Percentiles rank a stretch among this genome's conserved stretches.
These are phyloP conservation scores for Magallana angulata DNA, from an alignment of 1,140 invertebrate species.

Conservation along the genomic window DNA sequence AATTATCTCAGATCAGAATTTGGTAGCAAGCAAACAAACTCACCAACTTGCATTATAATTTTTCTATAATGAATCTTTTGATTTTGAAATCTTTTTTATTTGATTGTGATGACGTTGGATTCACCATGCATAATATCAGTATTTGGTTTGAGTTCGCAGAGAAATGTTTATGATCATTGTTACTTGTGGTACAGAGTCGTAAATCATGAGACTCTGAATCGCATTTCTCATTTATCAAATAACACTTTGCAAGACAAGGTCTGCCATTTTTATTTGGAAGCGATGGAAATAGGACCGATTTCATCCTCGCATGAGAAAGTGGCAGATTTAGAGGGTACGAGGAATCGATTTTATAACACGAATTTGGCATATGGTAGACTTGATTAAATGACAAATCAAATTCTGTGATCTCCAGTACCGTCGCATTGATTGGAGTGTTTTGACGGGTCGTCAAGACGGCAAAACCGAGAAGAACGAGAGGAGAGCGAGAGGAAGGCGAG, in stretches of 20 bases:
- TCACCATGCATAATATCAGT: no score
- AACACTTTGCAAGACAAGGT: constrained; percentile 13
- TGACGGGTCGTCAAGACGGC: constrained; percentile 3
- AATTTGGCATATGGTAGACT: constrained; percentile 37
- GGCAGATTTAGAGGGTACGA: not conserved
- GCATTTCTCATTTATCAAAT: not conserved
- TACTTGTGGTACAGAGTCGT: not conserved
- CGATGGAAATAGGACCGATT: not conserved
- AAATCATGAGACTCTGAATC: not conserved
- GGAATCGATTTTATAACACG: constrained; percentile 24
- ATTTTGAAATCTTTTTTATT: no score
- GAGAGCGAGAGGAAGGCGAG: no score
- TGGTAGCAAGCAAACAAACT: no score
- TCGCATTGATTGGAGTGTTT: constrained; percentile 6
- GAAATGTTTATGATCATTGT: not conserved
- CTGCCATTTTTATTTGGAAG: not conserved
- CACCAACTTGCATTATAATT: no score
- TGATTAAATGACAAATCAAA: constrained; percentile 36
- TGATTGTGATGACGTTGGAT: no score
- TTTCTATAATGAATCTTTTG: no score
- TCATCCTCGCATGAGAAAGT: not conserved
- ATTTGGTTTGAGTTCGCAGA: not conserved
- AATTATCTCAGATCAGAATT: no score
- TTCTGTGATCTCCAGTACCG: not conserved
- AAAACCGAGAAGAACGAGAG: not conserved